phyloP scores from a whole-genome alignment of 2,888 invertebrate genomes.

The Chaitophorus viminalis region DNA sequence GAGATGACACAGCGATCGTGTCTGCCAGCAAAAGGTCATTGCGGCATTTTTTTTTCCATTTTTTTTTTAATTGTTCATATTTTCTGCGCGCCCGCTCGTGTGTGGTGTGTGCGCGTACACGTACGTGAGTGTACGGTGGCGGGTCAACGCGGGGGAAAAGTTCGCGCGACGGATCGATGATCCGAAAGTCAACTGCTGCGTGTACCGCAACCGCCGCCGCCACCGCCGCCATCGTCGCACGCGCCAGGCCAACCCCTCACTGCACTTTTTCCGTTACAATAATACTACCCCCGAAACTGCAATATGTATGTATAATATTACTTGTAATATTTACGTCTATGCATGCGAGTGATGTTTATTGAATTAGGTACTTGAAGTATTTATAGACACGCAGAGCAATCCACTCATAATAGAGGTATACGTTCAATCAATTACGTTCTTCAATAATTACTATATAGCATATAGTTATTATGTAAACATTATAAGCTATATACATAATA shows the following conservation, averaged over 20 bases:
- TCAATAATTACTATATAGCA: too few relatives aligned
- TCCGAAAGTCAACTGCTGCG: conserved; percentile 46
- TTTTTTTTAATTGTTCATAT: conserved; percentile 47
- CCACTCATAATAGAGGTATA: too few relatives aligned
- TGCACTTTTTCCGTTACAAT: neutral
- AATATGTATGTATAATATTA: too few relatives aligned
- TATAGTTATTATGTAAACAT: too few relatives aligned
- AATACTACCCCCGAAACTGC: neutral
- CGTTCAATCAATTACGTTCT: too few relatives aligned
- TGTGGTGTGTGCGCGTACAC: neutral
- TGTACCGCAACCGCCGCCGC: neutral
- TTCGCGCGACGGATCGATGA: conserved; percentile 52
- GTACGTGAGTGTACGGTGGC: too few relatives aligned
- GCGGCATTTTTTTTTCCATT: conserved; percentile 24
- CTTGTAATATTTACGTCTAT: too few relatives aligned
- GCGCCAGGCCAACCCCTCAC: neutral
- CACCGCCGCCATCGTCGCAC: neutral
- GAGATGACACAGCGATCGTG: neutral
- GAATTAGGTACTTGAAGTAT: too few relatives aligned
- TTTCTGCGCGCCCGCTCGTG: neutral
- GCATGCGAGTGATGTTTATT: too few relatives aligned
- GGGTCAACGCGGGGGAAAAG: neutral
- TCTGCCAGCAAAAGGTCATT: conserved; percentile 47
- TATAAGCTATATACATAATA: too few relatives aligned
- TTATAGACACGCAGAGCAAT: too few relatives aligned